Conservation (phyloP, 2,888 invertebrate species). For the Orgyia antiqua region DNA sequence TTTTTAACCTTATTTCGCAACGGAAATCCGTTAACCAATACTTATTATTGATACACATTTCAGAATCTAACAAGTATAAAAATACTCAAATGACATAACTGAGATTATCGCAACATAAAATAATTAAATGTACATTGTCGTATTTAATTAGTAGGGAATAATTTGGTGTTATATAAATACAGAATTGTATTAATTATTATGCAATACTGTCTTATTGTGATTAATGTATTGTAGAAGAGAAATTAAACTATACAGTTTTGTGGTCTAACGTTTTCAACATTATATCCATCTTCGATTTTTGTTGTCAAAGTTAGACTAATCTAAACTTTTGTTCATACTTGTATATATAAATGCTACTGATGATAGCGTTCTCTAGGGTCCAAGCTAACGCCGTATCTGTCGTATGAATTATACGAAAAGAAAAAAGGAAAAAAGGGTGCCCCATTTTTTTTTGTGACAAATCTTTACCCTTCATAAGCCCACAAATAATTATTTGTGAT, state of each 20-base stretch:
- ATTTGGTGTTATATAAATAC: conserved; percentile 14
- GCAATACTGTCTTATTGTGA: not conserved
- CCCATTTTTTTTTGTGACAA: too few relatives aligned
- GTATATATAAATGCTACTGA: too few relatives aligned
- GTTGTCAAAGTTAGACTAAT: too few relatives aligned
- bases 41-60: conserved; percentile 1
- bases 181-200: conserved; percentile 5
- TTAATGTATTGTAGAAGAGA: conserved; percentile 1
- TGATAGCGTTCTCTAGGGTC: too few relatives aligned
- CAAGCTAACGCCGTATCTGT: too few relatives aligned
- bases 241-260: not conserved
- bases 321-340: too few relatives aligned
- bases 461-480: too few relatives aligned
- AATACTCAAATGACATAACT: conserved; percentile 14
- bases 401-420: too few relatives aligned
- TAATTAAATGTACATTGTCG: conserved; percentile 20
- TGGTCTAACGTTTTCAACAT: too few relatives aligned
- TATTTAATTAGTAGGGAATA: conserved; percentile 19
- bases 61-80: not conserved
- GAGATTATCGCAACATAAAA: conserved; percentile 13
- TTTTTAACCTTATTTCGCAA: conserved; percentile 2
- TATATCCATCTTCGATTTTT: too few relatives aligned
- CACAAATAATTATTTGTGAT: too few relatives aligned
- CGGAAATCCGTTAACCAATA: conserved; percentile 19
- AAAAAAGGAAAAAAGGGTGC: too few relatives aligned